Evolutionary conservation across 2,797 vertebrate genomes (phyloP), one percentile per base, ranked within the genome.

Genomic region (Rhabdophis nuchalis): DNA sequence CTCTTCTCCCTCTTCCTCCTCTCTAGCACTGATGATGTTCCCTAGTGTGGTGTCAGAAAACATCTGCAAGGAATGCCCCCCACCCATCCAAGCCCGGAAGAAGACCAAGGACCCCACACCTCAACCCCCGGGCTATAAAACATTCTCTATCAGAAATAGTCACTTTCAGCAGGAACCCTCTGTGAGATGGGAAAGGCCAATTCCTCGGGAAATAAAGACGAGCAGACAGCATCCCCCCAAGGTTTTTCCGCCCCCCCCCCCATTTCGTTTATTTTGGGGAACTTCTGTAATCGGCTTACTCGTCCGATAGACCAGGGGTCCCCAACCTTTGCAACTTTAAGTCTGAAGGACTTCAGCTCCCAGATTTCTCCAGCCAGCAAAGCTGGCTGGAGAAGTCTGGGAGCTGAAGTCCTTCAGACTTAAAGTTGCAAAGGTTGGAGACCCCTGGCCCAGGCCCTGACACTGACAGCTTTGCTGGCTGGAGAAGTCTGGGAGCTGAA

Each of bases 181-280:
- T 2, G 57, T 1, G 1, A 12, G 14, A 5, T 18, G 8, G 1
- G 5, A 36, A 23, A 25, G 11, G 0, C 11, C 25, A 25, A 25
- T 32, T 77, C 36, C 32, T 23, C 23, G 46, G 11, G 60, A 68
- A 64, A n/a, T 18, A 50, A n/a, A 18, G 10, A 23, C 12, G 4
- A 8, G 32, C 16, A 5, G 10, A 0, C 18, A 11, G 18, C 60
- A 10, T 3, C 32, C 1, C 18, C 32, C 1, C 10, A 77, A 77
- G 1, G 6, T 13, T 68, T 68, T 64, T 7, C 16, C 0, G 46
- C 46, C 46, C 12, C 2, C 18, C 36, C 20, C 46, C 12, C 2
- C 18, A 18, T 10, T 77, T 23, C 1, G 2, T 77, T 77, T 77
- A 41, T 77, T 77, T 77, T 20, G 36, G 14, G 14, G 6, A 72